These are phyloP conservation scores for Selenia dentaria DNA, from an alignment of 2,888 invertebrate genomes.

Conservation along the genomic window DNA sequence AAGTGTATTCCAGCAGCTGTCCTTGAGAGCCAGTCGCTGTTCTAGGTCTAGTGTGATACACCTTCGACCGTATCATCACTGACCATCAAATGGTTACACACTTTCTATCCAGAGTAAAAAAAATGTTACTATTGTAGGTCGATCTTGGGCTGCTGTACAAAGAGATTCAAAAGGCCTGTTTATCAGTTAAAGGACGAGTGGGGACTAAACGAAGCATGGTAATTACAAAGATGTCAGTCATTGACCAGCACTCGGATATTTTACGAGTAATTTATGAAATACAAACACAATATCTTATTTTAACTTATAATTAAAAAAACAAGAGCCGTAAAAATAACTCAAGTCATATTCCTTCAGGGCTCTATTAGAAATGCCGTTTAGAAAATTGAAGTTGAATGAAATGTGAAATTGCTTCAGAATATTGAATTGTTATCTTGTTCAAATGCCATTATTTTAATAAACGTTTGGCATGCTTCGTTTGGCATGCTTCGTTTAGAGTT, in stretches of 20 bases:
- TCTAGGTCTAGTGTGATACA: no score
- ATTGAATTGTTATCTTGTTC: constrained; percentile 14
- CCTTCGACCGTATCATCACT: no score
- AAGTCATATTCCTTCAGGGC: constrained; percentile 4
- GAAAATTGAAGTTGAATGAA: constrained; percentile 22
- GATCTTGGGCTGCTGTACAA: no score
- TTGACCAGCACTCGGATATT: not conserved
- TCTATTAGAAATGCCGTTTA: constrained; percentile 16
- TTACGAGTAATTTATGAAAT: not conserved
- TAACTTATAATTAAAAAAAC: not conserved
- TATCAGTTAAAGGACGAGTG: no score
- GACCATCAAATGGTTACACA: no score
- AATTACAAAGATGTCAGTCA: not conserved
- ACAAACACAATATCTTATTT: not conserved
- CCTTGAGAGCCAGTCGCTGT: no score
- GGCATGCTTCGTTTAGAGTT: no score
- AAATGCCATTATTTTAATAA: constrained; percentile 5
- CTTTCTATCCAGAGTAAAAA: no score
- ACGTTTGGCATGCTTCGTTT: no score
- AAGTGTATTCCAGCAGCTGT: no score
- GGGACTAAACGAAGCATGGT: not conserved
- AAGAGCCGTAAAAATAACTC: constrained; percentile 1
- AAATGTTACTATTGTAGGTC: no score
- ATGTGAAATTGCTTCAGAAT: constrained; percentile 19
- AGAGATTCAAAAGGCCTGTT: no score